Evolutionary conservation across 2,113 vertebrate genomes (phyloP), one percentile per base, ranked within the genome.

Genomic region (Silurus glanis): DNA sequence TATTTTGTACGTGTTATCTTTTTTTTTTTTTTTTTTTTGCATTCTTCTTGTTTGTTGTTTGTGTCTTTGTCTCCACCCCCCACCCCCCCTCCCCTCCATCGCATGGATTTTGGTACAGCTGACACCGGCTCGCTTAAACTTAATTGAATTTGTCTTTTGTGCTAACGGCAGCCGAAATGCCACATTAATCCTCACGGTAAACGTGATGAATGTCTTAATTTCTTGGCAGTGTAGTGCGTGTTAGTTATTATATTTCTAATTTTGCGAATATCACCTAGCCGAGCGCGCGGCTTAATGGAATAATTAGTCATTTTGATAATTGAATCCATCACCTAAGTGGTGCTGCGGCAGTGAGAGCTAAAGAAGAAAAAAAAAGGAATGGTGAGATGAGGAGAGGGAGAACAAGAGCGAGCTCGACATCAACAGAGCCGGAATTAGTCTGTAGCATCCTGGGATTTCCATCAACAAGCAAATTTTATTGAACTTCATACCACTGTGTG

Each of bases 291-390:
- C 95, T 95, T 98, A 97, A 98, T 98, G 96, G 96, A 97, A 97
- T 97, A 97, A 97, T 98, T 97, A 97, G 95, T 98, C 97, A 98
- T 96, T 97, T 97, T 97, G 96, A 97, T 97, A 96, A 97, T 98
- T 97, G 96, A 97, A 97, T 98, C 96, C 95, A 97, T 93, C 95
- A 96, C 93, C 94, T 95, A 95, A 88, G 23, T 94, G 95, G 95
- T 93, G 93, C 93, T 93, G 94, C 94, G 90, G 91, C 94, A 94
- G 90, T 93, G 3, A 79, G 75, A 93, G 91, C 91, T 89, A 91
- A 94, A 92, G 85, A 88, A 28, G 6, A 21, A 69, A 90, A 59
- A 87, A 83, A 75, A 72, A 66, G 90, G 87, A 45, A 51, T 80
- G 91, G 89, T 69, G 83, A 69, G 86, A 80, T 69, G 49, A 81